These are phyloP conservation scores for Homalodisca vitripennis DNA, from an alignment of 1,140 invertebrate genomes.

Conservation along the genomic window DNA sequence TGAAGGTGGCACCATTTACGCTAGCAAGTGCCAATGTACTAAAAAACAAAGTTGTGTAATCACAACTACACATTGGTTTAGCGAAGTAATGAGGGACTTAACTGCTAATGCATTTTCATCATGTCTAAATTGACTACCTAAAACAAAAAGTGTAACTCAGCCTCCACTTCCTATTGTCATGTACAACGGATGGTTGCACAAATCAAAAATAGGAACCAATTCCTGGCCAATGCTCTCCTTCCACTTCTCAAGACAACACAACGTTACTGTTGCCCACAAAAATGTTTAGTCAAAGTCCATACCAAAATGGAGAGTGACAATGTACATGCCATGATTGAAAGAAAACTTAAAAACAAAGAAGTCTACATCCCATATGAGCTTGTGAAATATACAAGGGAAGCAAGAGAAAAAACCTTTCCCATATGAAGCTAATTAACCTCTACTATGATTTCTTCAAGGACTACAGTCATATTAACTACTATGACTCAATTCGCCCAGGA, in stretches of 20 bases:
- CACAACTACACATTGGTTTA: constrained; percentile 43
- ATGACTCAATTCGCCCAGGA: constrained; percentile 32
- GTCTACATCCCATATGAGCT: constrained; percentile 40
- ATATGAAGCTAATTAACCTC: constrained; percentile 24
- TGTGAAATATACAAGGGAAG: constrained; percentile 34
- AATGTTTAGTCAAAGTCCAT: constrained; percentile 15
- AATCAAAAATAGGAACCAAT: constrained; percentile 6
- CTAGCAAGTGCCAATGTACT: constrained; percentile 45
- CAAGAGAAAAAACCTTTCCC: constrained; percentile 30
- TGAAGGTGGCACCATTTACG: constrained; percentile 38
- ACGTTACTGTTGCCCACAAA: constrained; percentile 40
- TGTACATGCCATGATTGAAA: constrained; percentile 20
- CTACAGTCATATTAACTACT: constrained; percentile 22
- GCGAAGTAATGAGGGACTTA: constrained; percentile 13
- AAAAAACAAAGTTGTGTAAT: constrained; percentile 42
- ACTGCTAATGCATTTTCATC: constrained; percentile 22
- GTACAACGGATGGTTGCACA: constrained; percentile 45
- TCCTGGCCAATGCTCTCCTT: background rate
- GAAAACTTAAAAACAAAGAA: constrained; percentile 27
- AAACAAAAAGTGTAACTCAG: constrained; percentile 11
- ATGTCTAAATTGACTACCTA: constrained; percentile 43
- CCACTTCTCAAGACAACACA: constrained; percentile 35
- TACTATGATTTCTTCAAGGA: constrained; percentile 25
- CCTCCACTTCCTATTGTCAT: constrained; percentile 32
- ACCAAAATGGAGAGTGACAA: constrained; percentile 20